Evolutionary conservation across 1,140 invertebrate genomes (phyloP).

Genomic region (Oedothorax gibbosus): DNA sequence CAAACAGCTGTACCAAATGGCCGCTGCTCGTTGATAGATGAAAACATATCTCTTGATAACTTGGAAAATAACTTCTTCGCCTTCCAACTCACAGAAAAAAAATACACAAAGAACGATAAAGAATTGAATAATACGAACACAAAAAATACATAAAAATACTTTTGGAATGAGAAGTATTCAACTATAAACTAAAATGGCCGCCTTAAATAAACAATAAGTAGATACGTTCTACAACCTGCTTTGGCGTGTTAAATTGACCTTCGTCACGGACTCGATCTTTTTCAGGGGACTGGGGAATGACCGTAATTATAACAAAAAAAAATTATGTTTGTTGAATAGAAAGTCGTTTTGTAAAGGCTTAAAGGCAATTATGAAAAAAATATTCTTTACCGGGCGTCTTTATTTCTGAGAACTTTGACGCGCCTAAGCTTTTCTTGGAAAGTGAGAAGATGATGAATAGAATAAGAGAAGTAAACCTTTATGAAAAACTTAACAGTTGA

Average conservation of each 20-base stretch:
- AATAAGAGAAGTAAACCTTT: too few species aligned
- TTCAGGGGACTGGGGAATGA: conserved; percentile 8
- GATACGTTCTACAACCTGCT: conserved; percentile 1
- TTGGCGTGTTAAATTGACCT: conserved; percentile 36
- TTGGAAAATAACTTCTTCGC: conserved; percentile 37
- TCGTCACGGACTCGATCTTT: conserved; percentile 12
- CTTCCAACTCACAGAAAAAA: not conserved
- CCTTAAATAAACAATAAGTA: conserved; percentile 25
- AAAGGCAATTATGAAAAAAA: not conserved
- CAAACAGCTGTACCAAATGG: conserved; percentile 28
- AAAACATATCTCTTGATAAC: conserved; percentile 36
- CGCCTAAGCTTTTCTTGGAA: too few species aligned
- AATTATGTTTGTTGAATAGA: not conserved
- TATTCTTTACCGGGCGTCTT: not conserved
- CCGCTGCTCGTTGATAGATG: conserved; percentile 13
- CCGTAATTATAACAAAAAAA: not conserved
- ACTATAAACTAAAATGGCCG: not conserved
- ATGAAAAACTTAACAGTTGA: too few species aligned
- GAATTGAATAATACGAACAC: not conserved
- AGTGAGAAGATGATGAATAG: too few species aligned
- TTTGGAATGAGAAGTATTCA: not conserved
- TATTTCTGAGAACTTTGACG: too few species aligned
- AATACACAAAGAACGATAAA: conserved; percentile 12
- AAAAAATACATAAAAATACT: not conserved
- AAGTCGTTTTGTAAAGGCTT: not conserved